Percentiles rank a stretch among this genome's conserved stretches.
Evolutionary conservation across 2,888 invertebrate genomes (phyloP).

Genomic region (Brachypalpus laphriformis): DNA sequence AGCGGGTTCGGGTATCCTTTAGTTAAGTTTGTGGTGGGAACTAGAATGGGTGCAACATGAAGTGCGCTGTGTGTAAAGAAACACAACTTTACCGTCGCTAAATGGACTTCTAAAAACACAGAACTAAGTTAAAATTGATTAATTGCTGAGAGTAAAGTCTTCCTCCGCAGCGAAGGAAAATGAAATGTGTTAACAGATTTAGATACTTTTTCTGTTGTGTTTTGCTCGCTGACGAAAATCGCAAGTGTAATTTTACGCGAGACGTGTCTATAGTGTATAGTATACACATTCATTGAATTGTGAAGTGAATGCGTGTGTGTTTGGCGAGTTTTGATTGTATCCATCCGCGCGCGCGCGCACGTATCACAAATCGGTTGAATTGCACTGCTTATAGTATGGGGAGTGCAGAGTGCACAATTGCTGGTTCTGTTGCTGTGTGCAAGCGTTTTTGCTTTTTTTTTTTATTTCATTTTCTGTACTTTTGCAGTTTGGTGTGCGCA

Average conservation of each 20-base stretch:
- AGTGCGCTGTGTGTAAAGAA: not conserved
- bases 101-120: constrained; percentile 46
- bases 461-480: constrained; percentile 54
- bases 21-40: constrained; percentile 69
- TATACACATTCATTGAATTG: constrained; percentile 37
- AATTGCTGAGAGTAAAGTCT: constrained; percentile 43
- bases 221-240: constrained; percentile 21
- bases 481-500: constrained; percentile 71
- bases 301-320: constrained; percentile 39
- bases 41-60: constrained; percentile 60
- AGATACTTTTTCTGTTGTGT: constrained; percentile 40
- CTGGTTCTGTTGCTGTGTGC: constrained; percentile 50
- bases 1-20: constrained; percentile 24
- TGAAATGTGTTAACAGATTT: constrained; percentile 61
- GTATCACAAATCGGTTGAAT: constrained; percentile 29
- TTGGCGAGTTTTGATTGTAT: constrained; percentile 37
- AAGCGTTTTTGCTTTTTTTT: constrained; percentile 11
- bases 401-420: constrained; percentile 68
- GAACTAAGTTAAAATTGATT: constrained; percentile 50
- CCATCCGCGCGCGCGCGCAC: constrained; percentile 32
- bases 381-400: constrained; percentile 19
- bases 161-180: not conserved
- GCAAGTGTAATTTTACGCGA: constrained; percentile 42
- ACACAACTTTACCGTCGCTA: constrained; percentile 71
- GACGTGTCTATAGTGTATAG: constrained; percentile 7